These are phyloP conservation scores for Eristalis tenax DNA, from an alignment of 2,888 invertebrate species.

Conservation along the genomic window DNA sequence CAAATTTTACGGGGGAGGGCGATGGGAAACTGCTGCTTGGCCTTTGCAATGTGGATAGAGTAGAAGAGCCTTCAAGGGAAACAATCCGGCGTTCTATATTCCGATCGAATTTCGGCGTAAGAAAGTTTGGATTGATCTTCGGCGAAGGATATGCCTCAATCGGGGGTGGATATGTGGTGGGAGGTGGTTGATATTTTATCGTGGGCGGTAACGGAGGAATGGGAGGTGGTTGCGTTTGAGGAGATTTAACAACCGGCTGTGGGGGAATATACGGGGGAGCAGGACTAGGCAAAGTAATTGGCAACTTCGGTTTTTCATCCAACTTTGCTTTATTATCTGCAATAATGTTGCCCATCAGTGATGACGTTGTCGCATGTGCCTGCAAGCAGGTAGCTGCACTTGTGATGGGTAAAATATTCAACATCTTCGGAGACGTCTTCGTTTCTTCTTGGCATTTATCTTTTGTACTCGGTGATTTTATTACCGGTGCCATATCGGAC, in stretches of 20 bases:
- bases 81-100: conserved; percentile 73
- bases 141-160: conserved; percentile 81
- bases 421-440: conserved; percentile 66
- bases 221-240: conserved; percentile 65
- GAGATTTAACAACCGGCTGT: conserved; percentile 49
- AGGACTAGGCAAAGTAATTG: conserved; percentile 63
- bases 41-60: conserved; percentile 75
- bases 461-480: conserved; percentile 30
- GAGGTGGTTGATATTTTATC: conserved; percentile 79
- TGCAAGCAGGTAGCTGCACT: conserved; percentile 65
- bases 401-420: conserved; percentile 77
- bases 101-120: conserved; percentile 80
- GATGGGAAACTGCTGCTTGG: conserved; percentile 76
- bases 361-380: conserved; percentile 24
- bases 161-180: conserved; percentile 79
- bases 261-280: conserved; percentile 36
- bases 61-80: conserved; percentile 55
- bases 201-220: conserved; percentile 73
- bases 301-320: conserved; percentile 55
- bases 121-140: conserved; percentile 80
- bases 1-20: conserved; percentile 76
- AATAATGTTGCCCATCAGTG: not conserved
- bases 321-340: conserved; percentile 34
- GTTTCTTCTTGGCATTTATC: conserved; percentile 39
- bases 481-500: conserved; percentile 56